Conservation (phyloP, 2,797 vertebrate species). For the Aselliscus stoliczkanus region DNA sequence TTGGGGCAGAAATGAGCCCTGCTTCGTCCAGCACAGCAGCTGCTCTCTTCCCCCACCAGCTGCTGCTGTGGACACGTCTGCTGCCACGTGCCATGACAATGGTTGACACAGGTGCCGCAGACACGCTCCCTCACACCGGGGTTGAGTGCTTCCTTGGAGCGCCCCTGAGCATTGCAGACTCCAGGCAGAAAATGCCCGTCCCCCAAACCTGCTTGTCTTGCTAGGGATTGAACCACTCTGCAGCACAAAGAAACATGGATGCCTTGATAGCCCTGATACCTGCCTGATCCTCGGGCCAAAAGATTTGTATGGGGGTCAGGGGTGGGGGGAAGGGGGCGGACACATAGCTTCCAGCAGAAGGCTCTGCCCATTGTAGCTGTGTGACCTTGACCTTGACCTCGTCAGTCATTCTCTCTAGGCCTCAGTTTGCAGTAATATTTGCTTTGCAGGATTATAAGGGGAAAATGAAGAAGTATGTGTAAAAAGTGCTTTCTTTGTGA, state of each 20-base stretch:
- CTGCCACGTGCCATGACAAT: constrained; percentile 79
- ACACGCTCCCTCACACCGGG: neutral
- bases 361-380: neutral
- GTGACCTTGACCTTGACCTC: neutral
- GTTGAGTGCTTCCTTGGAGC: neutral
- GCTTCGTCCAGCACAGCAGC: constrained; percentile 49
- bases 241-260: neutral
- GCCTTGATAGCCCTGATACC: neutral
- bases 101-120: constrained; percentile 34
- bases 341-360: neutral
- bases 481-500: neutral
- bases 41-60: constrained; percentile 76
- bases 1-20: constrained; percentile 79
- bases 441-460: neutral
- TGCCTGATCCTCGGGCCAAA: fast-evolving
- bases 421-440: neutral
- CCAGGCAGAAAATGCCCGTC: neutral
- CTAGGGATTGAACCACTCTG: neutral
- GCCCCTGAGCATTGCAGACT: neutral
- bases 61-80: constrained; percentile 76
- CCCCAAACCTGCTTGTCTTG: neutral
- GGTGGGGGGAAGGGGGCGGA: no score
- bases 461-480: neutral
- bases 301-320: no score
- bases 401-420: neutral